Percentiles rank a stretch among this genome's conserved stretches.
Evolutionary conservation across 2,797 vertebrate genomes (phyloP).

Genomic region (Lerista edwardsae): DNA sequence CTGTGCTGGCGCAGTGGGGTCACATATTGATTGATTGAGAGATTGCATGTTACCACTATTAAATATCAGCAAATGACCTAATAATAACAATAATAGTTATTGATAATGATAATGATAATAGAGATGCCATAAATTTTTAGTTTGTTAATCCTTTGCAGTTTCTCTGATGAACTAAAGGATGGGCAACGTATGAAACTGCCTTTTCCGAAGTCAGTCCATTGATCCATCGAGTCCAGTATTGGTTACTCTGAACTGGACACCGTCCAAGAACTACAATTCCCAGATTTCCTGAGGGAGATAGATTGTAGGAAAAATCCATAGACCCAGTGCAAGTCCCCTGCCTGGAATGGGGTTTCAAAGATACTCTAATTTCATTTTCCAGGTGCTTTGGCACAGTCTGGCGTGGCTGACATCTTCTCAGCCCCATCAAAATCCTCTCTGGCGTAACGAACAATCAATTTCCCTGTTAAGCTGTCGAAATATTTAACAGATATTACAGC

Average conservation of each 20-base stretch:
- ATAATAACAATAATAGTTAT: too few species aligned
- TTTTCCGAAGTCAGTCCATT: too few species aligned
- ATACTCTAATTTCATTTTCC: background rate
- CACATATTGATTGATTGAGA: too few species aligned
- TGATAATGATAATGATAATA: too few species aligned
- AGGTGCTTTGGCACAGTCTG: background rate
- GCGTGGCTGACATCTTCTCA: background rate
- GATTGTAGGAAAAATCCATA: too few species aligned
- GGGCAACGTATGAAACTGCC: background rate
- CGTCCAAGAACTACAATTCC: background rate
- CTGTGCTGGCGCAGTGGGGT: too few species aligned
- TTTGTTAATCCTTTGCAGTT: background rate
- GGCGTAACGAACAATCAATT: constrained; percentile 28
- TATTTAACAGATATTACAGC: constrained; percentile 41
- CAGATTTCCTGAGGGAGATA: too few species aligned
- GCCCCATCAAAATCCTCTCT: constrained; percentile 18
- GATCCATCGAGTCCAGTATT: too few species aligned
- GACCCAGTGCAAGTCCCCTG: too few species aligned
- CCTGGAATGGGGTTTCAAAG: background rate
- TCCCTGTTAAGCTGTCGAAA: constrained; percentile 35
- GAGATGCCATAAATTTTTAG: too few species aligned
- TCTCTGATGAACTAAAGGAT: background rate
- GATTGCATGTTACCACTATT: too few species aligned
- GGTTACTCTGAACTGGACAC: background rate
- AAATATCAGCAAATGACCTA: too few species aligned